Evolutionary conservation across 2,797 vertebrate species (phyloP), one percentile per base, ranked within the genome.

Genomic region (Poecilia wingei): DNA sequence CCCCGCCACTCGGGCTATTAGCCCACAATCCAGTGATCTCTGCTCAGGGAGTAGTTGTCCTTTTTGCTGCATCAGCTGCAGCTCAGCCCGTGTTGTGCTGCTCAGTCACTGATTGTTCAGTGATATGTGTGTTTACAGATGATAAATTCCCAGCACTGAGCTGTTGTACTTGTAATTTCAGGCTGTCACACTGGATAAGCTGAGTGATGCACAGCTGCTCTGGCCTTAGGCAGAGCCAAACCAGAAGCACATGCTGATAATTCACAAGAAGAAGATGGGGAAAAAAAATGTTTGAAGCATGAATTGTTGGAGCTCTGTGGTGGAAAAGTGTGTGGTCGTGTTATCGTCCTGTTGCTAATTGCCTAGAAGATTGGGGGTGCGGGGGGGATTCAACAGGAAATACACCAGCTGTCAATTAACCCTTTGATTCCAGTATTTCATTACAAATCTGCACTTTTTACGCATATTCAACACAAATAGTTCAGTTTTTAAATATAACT

Each of bases 381-480:
- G 3, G 7, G 13, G 93, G 91, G 94, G 95, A 96, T 96, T 97
- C 93, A 93, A 95, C 96, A 93, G 94, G 91, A 94, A 95, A 94
- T 81, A 81, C 90, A 96, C 89, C 93, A 89, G 89, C 84, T 88
- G 81, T 88, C 87, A 86, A 79, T 88, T 82, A 84, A 84, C 74
- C 78, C 82, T 82, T 76, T 77, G 77, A 79, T 84, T 41, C 78
- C 59, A 72, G 76, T 16, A 1, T 64, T 45, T 49, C 33, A 20
- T 25, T 45, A 5, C 72, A 79, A 86, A 72, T 80, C 82, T 83
- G 84, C 83, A 49, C 14, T 74, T 81, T 84, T 46, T 49, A 4
- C 0, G 13, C 18, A 47, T n/a, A 16, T 36, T 53, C 49, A 25
- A 14, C 6, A 12, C 31, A 47, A 55, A 39, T 28, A 46, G 18